These are phyloP conservation scores for Axinella damicornis DNA, from an alignment of 37 sponge, comb jelly and placozoan species.

Conservation along the genomic window DNA sequence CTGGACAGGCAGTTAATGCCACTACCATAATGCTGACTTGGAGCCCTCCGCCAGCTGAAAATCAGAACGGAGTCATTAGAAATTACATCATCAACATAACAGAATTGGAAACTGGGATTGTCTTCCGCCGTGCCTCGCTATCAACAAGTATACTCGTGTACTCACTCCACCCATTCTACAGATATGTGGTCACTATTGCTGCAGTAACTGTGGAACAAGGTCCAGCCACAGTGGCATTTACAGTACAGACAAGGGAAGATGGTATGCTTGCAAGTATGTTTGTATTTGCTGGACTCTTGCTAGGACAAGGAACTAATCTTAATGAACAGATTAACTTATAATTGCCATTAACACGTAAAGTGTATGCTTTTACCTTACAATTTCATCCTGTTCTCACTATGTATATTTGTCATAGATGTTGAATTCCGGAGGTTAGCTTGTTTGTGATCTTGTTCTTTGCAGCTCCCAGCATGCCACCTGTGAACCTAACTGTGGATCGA, in stretches of 20 bases:
- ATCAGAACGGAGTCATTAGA: constrained; percentile 26
- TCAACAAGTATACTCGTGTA: not conserved
- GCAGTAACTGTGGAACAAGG: constrained; percentile 21
- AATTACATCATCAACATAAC: constrained; percentile 23
- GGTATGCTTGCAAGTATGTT: not conserved
- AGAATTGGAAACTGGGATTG: not conserved
- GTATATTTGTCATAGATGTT: too few relatives aligned
- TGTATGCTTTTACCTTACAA: too few relatives aligned
- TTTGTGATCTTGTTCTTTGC: too few relatives aligned
- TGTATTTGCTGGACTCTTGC: too few relatives aligned
- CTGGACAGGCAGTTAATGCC: not conserved
- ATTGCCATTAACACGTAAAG: too few relatives aligned
- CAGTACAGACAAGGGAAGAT: constrained; percentile 9
- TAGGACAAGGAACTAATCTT: too few relatives aligned
- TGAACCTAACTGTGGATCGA: not conserved
- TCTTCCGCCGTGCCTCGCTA: not conserved
- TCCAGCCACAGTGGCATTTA: not conserved
- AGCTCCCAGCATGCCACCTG: constrained; percentile 11
- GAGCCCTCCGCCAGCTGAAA: constrained; percentile 12
- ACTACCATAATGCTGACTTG: constrained; percentile 1
- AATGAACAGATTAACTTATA: too few relatives aligned
- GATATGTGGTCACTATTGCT: constrained; percentile 6
- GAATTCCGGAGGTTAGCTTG: too few relatives aligned
- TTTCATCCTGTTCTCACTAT: too few relatives aligned
- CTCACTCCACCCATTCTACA: constrained; percentile 51